These are phyloP conservation scores for Emys orbicularis DNA, from an alignment of 2,797 vertebrate genomes.

Conservation along the genomic window DNA sequence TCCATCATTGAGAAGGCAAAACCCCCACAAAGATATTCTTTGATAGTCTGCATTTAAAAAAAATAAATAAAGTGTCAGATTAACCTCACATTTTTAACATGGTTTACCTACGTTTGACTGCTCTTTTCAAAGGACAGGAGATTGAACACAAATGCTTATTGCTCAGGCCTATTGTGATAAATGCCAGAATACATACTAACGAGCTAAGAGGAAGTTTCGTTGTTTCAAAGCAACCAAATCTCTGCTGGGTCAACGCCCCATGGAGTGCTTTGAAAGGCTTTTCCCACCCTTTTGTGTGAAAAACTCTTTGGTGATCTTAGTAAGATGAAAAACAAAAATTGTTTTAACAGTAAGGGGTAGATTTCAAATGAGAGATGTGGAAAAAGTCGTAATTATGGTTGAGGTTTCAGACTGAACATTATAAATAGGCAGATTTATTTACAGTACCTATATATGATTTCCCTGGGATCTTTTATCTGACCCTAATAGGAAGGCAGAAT, in stretches of 20 bases:
- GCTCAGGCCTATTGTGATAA: slow-evolving; percentile 20
- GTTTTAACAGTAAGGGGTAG: not conserved
- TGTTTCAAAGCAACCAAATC: not conserved
- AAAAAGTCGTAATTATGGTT: not conserved
- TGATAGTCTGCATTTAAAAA: slow-evolving; percentile 6
- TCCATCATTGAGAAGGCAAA: slow-evolving; percentile 9
- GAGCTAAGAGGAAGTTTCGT: slow-evolving; percentile 9
- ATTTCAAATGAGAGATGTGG: not conserved
- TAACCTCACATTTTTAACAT: not conserved
- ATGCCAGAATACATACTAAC: slow-evolving; percentile 53
- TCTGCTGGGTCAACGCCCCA: not conserved
- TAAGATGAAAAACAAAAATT: not conserved
- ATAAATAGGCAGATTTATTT: not conserved
- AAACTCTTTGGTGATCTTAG: not conserved
- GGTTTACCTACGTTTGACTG: not conserved
- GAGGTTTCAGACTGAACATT: slow-evolving; percentile 29
- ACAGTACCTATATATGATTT: not conserved
- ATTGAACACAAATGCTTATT: slow-evolving; percentile 41
- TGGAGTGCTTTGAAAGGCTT: not conserved
- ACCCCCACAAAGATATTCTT: slow-evolving; percentile 31
- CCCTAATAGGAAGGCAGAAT: not conserved
- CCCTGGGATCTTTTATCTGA: not conserved
- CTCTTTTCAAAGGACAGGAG: slow-evolving; percentile 31
- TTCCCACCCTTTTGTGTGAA: not conserved
- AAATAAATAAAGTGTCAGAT: not conserved